Conservation (phyloP, 2,797 vertebrate genomes). For the Urocyon cinereoargenteus region DNA sequence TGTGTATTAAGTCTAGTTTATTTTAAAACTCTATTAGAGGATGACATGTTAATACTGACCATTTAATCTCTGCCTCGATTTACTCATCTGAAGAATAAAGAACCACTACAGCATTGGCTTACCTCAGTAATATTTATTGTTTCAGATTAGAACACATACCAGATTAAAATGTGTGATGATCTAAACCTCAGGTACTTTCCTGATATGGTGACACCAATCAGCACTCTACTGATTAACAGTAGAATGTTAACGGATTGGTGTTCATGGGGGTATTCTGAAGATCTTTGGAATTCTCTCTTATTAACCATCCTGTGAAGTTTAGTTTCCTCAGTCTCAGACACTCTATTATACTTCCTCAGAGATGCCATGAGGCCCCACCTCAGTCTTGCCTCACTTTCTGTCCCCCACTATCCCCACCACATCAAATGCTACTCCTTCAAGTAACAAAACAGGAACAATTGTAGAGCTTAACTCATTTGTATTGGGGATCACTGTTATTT, state of each 20-base stretch:
- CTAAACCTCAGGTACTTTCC: neutral
- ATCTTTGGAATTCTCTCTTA: neutral
- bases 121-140: neutral
- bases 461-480: neutral
- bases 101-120: neutral
- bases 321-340: neutral
- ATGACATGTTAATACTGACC: neutral
- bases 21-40: neutral
- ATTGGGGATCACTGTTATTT: neutral
- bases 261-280: neutral
- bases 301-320: fast-evolving
- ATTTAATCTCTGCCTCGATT: neutral
- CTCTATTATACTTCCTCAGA: fast-evolving
- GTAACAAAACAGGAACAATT: neutral
- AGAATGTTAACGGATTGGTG: too few species aligned
- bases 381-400: fast-evolving
- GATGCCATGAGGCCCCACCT: neutral
- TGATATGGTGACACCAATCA: neutral
- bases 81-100: neutral
- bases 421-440: neutral
- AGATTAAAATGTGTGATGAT: neutral
- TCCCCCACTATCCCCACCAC: fast-evolving
- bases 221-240: too few species aligned
- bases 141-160: neutral
- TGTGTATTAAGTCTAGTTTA: neutral